Evolutionary conservation across 1,140 invertebrate species (phyloP).

Genomic region (Streblospio benedicti): DNA sequence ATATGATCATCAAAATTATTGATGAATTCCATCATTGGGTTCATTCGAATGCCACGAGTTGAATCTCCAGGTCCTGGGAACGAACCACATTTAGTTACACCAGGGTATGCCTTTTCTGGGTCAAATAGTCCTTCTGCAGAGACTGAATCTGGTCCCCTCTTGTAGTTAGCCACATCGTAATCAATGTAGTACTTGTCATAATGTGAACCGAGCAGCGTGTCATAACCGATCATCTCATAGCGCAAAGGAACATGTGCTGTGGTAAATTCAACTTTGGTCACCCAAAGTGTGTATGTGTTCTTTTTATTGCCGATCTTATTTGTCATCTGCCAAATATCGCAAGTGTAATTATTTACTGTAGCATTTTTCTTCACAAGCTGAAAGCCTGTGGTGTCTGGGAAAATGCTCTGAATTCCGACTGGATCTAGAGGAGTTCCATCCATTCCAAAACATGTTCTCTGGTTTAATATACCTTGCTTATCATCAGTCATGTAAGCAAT

Average conservation of each 20-base stretch:
- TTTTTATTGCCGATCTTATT: slow-evolving; percentile 63
- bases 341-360: slow-evolving; percentile 16
- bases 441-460: slow-evolving; percentile 71
- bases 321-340: slow-evolving; percentile 66
- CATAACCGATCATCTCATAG: slow-evolving; percentile 89
- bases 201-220: slow-evolving; percentile 83
- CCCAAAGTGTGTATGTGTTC: slow-evolving; percentile 68
- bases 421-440: slow-evolving; percentile 61
- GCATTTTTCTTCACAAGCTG: neutral
- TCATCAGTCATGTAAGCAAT: slow-evolving; percentile 78
- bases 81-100: slow-evolving; percentile 57
- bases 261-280: slow-evolving; percentile 23
- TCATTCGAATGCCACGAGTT: slow-evolving; percentile 45
- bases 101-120: neutral
- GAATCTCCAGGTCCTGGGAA: slow-evolving; percentile 78
- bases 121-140: neutral
- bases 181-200: slow-evolving; percentile 89
- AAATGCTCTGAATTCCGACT: slow-evolving; percentile 64
- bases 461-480: slow-evolving; percentile 53
- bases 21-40: slow-evolving; percentile 88
- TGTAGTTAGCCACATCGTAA: slow-evolving; percentile 70
- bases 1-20: slow-evolving; percentile 64
- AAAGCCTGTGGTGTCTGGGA: slow-evolving; percentile 74
- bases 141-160: neutral
- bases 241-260: slow-evolving; percentile 57